A percentile compares a stretch with the other conserved stretches of the same genome.
Evolutionary conservation across 2,888 invertebrate species (phyloP).

Genomic region (Rhamphomyia laevipes): DNA sequence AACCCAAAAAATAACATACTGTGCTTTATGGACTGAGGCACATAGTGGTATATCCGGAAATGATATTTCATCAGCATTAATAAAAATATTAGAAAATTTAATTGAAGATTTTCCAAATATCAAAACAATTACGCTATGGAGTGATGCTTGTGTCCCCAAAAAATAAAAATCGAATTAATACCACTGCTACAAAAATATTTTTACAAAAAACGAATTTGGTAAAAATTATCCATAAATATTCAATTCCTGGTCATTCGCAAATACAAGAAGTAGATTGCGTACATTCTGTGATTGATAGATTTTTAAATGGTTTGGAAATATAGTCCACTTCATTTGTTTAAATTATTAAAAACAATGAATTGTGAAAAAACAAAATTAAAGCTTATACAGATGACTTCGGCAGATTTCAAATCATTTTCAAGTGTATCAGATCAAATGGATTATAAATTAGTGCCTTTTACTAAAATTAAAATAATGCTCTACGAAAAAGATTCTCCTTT

Average conservation of each 20-base stretch:
- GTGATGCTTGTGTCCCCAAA: background rate
- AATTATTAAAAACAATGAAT: background rate
- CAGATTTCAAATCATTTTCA: no score
- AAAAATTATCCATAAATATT: background rate
- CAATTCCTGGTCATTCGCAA: background rate
- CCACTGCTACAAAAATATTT: background rate
- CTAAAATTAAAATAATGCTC: background rate
- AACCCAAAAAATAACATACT: background rate
- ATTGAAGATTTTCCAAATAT: background rate
- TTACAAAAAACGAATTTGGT: background rate
- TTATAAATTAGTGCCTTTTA: background rate
- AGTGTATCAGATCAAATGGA: background rate
- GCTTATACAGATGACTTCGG: background rate
- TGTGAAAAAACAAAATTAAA: background rate
- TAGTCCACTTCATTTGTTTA: background rate
- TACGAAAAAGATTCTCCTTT: background rate
- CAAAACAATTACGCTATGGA: background rate
- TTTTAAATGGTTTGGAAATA: background rate
- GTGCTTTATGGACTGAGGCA: background rate
- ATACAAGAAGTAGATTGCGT: slow-evolving; percentile 2
- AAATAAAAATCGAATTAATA: background rate
- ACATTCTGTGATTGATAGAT: background rate
- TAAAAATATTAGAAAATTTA: background rate
- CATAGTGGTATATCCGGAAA: background rate
- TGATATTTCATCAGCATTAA: background rate